phyloP scores from a whole-genome alignment of 2,113 vertebrate genomes.

The Hippocampus mohnikei region DNA sequence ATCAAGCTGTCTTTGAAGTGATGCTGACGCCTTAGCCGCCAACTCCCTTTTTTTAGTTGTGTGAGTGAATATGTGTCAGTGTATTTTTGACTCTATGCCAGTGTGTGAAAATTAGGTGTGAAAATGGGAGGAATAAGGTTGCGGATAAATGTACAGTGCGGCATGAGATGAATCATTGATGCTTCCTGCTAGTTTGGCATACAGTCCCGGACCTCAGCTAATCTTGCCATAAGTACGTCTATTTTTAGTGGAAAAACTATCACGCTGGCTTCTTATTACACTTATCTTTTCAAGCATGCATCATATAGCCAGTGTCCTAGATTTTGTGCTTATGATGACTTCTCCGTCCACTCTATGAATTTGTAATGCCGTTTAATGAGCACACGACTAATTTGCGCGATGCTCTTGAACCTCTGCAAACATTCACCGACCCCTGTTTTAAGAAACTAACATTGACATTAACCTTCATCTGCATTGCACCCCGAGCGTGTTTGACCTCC shows the following conservation, averaged over 20 bases:
- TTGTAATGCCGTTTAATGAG: conserved; percentile 31
- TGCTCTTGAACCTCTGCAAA: not conserved
- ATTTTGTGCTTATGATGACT: conserved; percentile 31
- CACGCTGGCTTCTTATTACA: conserved; percentile 29
- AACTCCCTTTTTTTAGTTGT: conserved; percentile 25
- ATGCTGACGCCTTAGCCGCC: conserved; percentile 54
- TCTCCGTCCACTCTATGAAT: conserved; percentile 11
- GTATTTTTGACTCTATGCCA: conserved; percentile 10
- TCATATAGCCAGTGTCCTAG: conserved; percentile 15
- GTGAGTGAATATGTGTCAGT: conserved; percentile 12
- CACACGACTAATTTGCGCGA: conserved; percentile 7
- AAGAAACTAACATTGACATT: not conserved
- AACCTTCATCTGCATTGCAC: conserved; percentile 4
- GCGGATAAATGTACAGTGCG: conserved; percentile 29
- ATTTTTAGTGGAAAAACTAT: conserved; percentile 52
- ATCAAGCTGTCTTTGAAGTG: conserved; percentile 64
- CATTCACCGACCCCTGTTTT: conserved; percentile 8
- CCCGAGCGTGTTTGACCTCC: conserved; percentile 16
- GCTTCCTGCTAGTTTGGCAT: conserved; percentile 38
- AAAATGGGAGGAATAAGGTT: conserved; percentile 18
- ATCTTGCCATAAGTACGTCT: conserved; percentile 53
- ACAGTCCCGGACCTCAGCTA: conserved; percentile 33
- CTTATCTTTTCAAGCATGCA: conserved; percentile 22
- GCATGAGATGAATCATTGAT: conserved; percentile 41
- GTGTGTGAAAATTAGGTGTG: conserved; percentile 19